Percentiles rank a stretch among this genome's conserved stretches.
Evolutionary conservation across 2,888 invertebrate genomes (phyloP).

Genomic region (Trichopoda pennipes): DNA sequence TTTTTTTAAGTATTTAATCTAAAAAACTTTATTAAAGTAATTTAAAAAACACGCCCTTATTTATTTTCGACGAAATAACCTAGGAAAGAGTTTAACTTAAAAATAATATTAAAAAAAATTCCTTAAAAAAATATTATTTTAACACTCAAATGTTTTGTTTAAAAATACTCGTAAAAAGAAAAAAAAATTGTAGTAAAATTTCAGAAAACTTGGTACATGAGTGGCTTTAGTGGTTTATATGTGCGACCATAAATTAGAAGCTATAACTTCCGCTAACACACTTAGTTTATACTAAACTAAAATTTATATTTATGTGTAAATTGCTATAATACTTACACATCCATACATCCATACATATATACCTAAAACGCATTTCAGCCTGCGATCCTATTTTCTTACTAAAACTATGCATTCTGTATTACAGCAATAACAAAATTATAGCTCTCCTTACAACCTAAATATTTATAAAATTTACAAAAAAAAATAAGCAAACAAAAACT

Average conservation of each 20-base stretch:
- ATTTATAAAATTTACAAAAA: slow-evolving; percentile 23
- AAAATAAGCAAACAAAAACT: neutral
- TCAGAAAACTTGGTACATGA: slow-evolving; percentile 30
- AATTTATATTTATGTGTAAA: slow-evolving; percentile 2
- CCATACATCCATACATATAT: neutral
- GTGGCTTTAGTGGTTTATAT: slow-evolving; percentile 56
- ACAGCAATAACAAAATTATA: slow-evolving; percentile 38
- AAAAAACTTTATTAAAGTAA: slow-evolving; percentile 51
- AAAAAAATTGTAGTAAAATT: neutral
- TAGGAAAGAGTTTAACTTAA: slow-evolving; percentile 55
- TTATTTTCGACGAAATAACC: slow-evolving; percentile 22
- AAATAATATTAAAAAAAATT: slow-evolving; percentile 43
- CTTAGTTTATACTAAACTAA: slow-evolving; percentile 40
- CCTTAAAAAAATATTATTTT: slow-evolving; percentile 47
- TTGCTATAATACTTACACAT: no score
- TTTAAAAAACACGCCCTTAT: slow-evolving; percentile 56
- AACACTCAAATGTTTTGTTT: slow-evolving; percentile 47
- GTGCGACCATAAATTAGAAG: slow-evolving; percentile 77
- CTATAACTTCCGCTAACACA: slow-evolving; percentile 73
- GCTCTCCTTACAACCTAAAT: slow-evolving; percentile 41
- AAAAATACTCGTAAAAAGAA: neutral
- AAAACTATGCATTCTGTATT: slow-evolving; percentile 30
- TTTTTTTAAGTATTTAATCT: slow-evolving; percentile 3
- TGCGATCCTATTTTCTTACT: slow-evolving; percentile 29
- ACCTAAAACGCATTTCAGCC: slow-evolving; percentile 66